Evolutionary conservation across 2,888 invertebrate genomes (phyloP).

Genomic region (Leptopilina drosophilae): DNA sequence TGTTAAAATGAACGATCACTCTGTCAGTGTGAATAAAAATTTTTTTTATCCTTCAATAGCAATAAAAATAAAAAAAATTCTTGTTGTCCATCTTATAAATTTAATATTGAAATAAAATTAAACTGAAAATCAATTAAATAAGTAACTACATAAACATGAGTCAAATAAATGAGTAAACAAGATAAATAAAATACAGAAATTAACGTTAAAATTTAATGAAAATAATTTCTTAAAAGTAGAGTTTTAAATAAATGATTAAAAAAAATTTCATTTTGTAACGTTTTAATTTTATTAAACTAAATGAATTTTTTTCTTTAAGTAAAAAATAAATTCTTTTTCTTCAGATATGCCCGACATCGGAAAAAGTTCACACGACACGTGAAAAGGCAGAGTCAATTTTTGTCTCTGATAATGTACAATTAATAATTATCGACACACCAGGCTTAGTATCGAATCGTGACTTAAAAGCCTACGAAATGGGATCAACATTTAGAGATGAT

Average conservation of each 20-base stretch:
- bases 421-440: conserved; percentile 96
- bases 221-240: not conserved
- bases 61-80: too few species aligned
- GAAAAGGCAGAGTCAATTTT: conserved; percentile 85
- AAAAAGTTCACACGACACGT: conserved; percentile 94
- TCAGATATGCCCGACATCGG: conserved; percentile 93
- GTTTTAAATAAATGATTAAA: too few species aligned
- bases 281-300: not conserved
- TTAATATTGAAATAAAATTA: too few species aligned
- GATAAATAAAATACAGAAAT: too few species aligned
- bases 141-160: too few species aligned
- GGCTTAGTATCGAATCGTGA: conserved; percentile 88
- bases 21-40: too few species aligned
- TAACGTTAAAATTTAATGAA: not conserved
- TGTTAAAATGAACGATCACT: too few species aligned
- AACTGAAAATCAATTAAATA: too few species aligned
- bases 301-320: conserved; percentile 1
- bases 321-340: conserved; percentile 57
- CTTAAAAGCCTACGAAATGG: conserved; percentile 81
- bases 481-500: conserved; percentile 80
- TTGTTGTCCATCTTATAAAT: too few species aligned
- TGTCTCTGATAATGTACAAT: conserved; percentile 87
- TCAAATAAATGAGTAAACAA: too few species aligned
- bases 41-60: too few species aligned
- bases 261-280: too few species aligned